phyloP scores from a whole-genome alignment of 2,888 invertebrate species.

The Ophion slaviceki region DNA sequence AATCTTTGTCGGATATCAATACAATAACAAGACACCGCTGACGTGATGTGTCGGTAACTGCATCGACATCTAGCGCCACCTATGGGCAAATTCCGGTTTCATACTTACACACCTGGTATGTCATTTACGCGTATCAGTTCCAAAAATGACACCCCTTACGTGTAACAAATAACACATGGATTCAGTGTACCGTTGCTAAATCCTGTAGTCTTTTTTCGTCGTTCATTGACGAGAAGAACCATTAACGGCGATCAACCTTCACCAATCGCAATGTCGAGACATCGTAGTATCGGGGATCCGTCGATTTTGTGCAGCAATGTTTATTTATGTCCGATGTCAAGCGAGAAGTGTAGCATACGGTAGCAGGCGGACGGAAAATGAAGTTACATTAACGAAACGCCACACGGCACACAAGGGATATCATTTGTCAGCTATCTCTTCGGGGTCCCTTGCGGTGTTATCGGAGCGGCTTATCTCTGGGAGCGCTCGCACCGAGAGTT shows the following conservation, averaged over 20 bases:
- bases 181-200: too few relatives aligned
- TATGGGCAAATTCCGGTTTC: too few relatives aligned
- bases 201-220: neutral
- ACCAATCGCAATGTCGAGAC: neutral
- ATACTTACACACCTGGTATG: too few relatives aligned
- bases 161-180: too few relatives aligned
- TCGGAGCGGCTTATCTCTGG: slow-evolving; percentile 66
- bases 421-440: slow-evolving; percentile 76
- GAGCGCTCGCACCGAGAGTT: slow-evolving; percentile 64
- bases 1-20: too few relatives aligned
- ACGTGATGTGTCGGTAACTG: too few relatives aligned
- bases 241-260: neutral
- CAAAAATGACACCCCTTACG: too few relatives aligned
- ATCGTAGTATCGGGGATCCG: neutral
- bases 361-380: slow-evolving; percentile 67
- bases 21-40: too few relatives aligned
- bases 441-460: slow-evolving; percentile 66
- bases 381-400: slow-evolving; percentile 74
- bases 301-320: neutral
- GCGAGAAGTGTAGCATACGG: slow-evolving; percentile 24
- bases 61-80: too few relatives aligned
- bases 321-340: slow-evolving; percentile 19
- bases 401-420: slow-evolving; percentile 66
- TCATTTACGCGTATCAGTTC: too few relatives aligned
- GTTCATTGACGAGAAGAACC: neutral